Percentiles rank a stretch among this genome's conserved stretches.
Conservation (phyloP, 1,140 invertebrate genomes). For the Penaeus indicus region DNA sequence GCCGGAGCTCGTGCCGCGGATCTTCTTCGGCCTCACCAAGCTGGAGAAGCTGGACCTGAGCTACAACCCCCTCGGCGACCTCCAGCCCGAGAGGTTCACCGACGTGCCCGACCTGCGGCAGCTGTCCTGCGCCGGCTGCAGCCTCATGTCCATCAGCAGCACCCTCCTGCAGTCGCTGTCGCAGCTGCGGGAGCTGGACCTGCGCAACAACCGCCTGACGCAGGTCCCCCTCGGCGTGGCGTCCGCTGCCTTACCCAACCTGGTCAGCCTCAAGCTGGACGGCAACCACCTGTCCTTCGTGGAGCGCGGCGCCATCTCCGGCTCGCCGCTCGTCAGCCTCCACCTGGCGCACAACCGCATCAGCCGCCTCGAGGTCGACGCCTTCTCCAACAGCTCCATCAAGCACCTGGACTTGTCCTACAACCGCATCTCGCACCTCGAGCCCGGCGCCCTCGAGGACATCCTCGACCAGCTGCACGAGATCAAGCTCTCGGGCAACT, state of each 20-base stretch:
- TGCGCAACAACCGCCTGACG: conserved; percentile 84
- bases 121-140: conserved; percentile 79
- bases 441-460: conserved; percentile 75
- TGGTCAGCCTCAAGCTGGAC: conserved; percentile 80
- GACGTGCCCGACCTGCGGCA: conserved; percentile 78
- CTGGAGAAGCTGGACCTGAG: conserved; percentile 80
- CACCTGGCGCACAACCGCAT: conserved; percentile 80
- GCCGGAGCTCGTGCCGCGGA: conserved; percentile 77
- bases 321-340: conserved; percentile 73
- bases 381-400: conserved; percentile 79
- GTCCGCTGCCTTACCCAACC: conserved; percentile 71
- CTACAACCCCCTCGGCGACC: conserved; percentile 79
- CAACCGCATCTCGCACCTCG: conserved; percentile 80
- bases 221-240: conserved; percentile 69
- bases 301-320: conserved; percentile 57
- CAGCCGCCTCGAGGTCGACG: conserved; percentile 78
- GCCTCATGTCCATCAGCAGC: conserved; percentile 80
- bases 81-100: conserved; percentile 83
- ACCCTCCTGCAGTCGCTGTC: conserved; percentile 72
- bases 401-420: conserved; percentile 80
- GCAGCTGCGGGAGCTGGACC: conserved; percentile 78
- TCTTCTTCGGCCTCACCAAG: conserved; percentile 79
- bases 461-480: conserved; percentile 75
- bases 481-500: conserved; percentile 80
- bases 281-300: conserved; percentile 79